A percentile compares a stretch with the other conserved stretches of the same genome.
These are phyloP conservation scores for Brachionus koreanus DNA, from an alignment of 1,140 invertebrate genomes.

Conservation along the genomic window DNA sequence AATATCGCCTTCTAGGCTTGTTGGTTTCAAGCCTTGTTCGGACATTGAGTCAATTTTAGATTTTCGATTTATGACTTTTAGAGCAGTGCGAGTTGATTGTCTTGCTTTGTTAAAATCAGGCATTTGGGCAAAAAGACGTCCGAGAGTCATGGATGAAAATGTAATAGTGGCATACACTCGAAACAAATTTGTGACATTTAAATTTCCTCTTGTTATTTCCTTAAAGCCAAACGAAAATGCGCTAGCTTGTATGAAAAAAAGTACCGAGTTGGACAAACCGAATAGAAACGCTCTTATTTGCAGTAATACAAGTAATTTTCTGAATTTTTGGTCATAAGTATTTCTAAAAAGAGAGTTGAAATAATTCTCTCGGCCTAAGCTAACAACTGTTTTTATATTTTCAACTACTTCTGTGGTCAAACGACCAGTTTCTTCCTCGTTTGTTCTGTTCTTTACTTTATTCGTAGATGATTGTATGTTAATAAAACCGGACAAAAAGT, in stretches of 20 bases:
- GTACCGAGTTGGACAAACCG: slow-evolving; percentile 18
- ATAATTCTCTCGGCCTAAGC: neutral
- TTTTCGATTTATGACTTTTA: slow-evolving; percentile 20
- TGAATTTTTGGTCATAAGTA: slow-evolving; percentile 27
- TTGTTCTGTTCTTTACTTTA: neutral
- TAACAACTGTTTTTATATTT: slow-evolving; percentile 37
- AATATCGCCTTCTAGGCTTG: slow-evolving; percentile 55
- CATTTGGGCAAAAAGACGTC: slow-evolving; percentile 7
- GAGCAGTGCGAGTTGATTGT: neutral
- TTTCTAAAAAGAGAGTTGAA: neutral
- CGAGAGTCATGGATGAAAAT: slow-evolving; percentile 40
- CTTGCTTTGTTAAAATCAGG: slow-evolving; percentile 10
- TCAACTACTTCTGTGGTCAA: slow-evolving; percentile 21
- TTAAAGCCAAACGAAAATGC: slow-evolving; percentile 21
- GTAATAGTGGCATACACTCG: slow-evolving; percentile 17
- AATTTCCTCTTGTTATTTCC: neutral
- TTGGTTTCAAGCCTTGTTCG: neutral
- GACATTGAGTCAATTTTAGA: slow-evolving; percentile 39
- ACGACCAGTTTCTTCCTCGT: slow-evolving; percentile 16
- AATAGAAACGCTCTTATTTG: neutral
- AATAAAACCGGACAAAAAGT: slow-evolving; percentile 58
- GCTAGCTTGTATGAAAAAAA: slow-evolving; percentile 32
- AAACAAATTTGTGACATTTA: neutral
- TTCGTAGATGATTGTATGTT: neutral
- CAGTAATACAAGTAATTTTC: neutral